Evolutionary conservation across 2,888 invertebrate species (phyloP).

Genomic region (Diploptera punctata): DNA sequence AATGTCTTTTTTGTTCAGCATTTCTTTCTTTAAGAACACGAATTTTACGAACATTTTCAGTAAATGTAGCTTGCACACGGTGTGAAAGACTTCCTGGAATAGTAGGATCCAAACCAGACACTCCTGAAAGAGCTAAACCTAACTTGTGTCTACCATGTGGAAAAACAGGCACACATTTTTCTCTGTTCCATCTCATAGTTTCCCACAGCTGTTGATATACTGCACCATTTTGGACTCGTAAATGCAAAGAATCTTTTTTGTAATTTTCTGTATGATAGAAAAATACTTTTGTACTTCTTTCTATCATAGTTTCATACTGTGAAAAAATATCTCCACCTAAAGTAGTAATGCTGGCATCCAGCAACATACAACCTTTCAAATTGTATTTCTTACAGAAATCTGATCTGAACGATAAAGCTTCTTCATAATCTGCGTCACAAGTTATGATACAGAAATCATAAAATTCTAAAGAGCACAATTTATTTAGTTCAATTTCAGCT

Average conservation of each 20-base stretch:
- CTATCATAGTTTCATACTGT: slow-evolving; percentile 19
- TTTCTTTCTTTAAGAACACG: not conserved
- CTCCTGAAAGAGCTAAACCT: slow-evolving; percentile 8
- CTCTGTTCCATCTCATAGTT: not conserved
- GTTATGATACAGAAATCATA: slow-evolving; percentile 21
- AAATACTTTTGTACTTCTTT: slow-evolving; percentile 22
- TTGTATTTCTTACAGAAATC: slow-evolving; percentile 3
- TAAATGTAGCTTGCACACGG: slow-evolving; percentile 6
- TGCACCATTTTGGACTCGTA: slow-evolving; percentile 19
- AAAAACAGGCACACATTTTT: slow-evolving; percentile 18
- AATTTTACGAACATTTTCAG: slow-evolving; percentile 3
- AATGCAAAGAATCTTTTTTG: not conserved
- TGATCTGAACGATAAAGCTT: not conserved
- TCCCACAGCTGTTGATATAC: slow-evolving; percentile 22
- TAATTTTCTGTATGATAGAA: slow-evolving; percentile 20
- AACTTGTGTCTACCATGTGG: slow-evolving; percentile 8
- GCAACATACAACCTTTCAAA: slow-evolving; percentile 21
- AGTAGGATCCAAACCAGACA: slow-evolving; percentile 14
- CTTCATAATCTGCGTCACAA: slow-evolving; percentile 12
- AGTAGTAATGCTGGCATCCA: not conserved
- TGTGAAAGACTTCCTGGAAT: not conserved
- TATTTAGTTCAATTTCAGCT: not conserved
- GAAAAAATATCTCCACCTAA: slow-evolving; percentile 14
- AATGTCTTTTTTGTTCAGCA: not conserved
- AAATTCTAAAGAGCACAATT: not conserved